Percentiles rank a stretch among this genome's conserved stretches.
Evolutionary conservation across 2,888 invertebrate species (phyloP).

Genomic region (Ophioninae sp.): DNA sequence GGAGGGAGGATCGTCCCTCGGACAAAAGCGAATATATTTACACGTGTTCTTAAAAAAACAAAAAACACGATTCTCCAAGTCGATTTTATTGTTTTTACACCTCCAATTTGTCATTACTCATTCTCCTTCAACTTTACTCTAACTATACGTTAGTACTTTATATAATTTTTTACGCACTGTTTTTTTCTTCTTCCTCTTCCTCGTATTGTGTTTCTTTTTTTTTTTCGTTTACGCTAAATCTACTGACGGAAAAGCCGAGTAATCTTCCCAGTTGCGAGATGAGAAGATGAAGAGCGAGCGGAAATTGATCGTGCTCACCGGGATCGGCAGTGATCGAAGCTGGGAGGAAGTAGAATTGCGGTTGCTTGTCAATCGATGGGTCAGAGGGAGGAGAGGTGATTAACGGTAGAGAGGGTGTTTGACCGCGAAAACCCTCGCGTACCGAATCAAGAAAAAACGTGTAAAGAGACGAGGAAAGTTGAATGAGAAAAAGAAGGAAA

Average conservation of each 20-base stretch:
- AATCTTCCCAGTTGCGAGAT: constrained; percentile 50
- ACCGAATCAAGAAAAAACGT: constrained; percentile 26
- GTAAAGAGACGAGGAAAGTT: neutral
- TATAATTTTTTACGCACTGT: constrained; percentile 35
- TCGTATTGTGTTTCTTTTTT: neutral
- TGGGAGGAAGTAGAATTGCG: neutral
- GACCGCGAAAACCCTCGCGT: constrained; percentile 54
- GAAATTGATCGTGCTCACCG: constrained; percentile 58
- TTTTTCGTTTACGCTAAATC: constrained; percentile 22
- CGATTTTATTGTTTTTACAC: constrained; percentile 55
- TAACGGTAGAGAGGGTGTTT: constrained; percentile 44
- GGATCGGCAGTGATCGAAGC: constrained; percentile 10
- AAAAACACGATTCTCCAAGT: constrained; percentile 51
- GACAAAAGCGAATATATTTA: constrained; percentile 72
- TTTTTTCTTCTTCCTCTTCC: constrained; percentile 23
- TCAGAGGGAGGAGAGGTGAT: neutral
- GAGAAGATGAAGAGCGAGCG: constrained; percentile 54
- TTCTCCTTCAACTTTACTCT: constrained; percentile 57
- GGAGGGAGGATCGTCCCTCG: constrained; percentile 47
- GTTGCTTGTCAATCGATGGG: neutral
- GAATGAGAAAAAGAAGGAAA: constrained; percentile 28
- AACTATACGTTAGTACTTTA: constrained; percentile 47
- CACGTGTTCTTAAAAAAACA: constrained; percentile 58
- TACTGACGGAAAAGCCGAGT: constrained; percentile 45
- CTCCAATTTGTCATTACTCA: constrained; percentile 44